phyloP scores from a whole-genome alignment of 2,888 invertebrate genomes.

The Alloscopus bannaensis region DNA sequence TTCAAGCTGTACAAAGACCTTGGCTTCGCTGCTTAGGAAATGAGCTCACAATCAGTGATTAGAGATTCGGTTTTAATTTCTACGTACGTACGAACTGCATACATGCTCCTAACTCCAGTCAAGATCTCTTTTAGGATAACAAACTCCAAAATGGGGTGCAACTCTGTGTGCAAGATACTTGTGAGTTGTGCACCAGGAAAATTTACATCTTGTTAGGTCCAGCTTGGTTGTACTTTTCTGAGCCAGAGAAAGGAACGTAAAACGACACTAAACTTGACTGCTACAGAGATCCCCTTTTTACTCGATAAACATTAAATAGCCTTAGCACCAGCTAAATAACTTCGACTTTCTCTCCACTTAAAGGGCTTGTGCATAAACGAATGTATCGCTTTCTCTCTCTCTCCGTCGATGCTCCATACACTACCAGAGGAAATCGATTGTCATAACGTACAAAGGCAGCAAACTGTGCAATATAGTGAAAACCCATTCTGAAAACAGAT shows the following conservation, averaged over 20 bases:
- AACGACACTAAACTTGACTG: neutral
- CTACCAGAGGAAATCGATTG: slow-evolving; percentile 35
- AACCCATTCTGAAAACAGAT: too few species aligned
- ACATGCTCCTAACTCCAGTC: too few species aligned
- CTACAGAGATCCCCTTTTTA: too few species aligned
- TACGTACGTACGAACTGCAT: too few species aligned
- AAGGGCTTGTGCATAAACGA: too few species aligned
- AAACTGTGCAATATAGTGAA: too few species aligned
- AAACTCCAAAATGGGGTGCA: too few species aligned
- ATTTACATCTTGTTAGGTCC: slow-evolving; percentile 10
- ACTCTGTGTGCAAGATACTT: too few species aligned
- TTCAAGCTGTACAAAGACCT: slow-evolving; percentile 18
- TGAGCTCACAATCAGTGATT: slow-evolving; percentile 35
- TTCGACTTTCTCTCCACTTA: neutral
- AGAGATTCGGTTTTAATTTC: slow-evolving; percentile 42
- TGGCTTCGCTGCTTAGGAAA: slow-evolving; percentile 28
- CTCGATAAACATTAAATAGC: slow-evolving; percentile 10
- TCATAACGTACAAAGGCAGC: slow-evolving; percentile 31
- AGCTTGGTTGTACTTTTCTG: too few species aligned
- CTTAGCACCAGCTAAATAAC: neutral
- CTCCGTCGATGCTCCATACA: neutral
- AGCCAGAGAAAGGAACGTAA: slow-evolving; percentile 9
- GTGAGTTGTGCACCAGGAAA: neutral
- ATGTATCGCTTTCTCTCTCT: too few species aligned
- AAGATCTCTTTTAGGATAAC: too few species aligned